A percentile compares a stretch with the other conserved stretches of the same genome.
Evolutionary conservation across 2,888 invertebrate genomes (phyloP).

Genomic region (Sinotaia quadrata): DNA sequence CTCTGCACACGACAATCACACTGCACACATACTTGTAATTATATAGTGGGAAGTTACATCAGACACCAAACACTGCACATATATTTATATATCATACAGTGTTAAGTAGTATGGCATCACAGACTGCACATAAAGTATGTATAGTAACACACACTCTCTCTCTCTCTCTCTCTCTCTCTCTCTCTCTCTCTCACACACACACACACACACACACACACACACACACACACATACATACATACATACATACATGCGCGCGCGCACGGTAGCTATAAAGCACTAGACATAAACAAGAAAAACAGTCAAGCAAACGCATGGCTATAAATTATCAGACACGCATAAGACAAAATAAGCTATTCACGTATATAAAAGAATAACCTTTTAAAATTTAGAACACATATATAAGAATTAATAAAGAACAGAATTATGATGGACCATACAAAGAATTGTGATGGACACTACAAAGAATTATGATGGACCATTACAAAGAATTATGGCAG

Average conservation of each 20-base stretch:
- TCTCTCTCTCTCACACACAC: not conserved
- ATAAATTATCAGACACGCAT: not conserved
- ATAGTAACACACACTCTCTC: no score
- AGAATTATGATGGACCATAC: not conserved
- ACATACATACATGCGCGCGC: not conserved
- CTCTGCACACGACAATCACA: no score
- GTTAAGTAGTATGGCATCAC: no score
- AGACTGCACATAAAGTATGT: no score
- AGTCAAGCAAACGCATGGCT: not conserved
- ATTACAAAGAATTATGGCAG: no score
- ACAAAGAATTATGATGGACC: no score
- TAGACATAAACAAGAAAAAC: not conserved
- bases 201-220: constrained; percentile 7
- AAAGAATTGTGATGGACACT: no score
- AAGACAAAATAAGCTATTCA: not conserved
- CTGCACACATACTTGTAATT: no score
- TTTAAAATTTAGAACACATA: not conserved
- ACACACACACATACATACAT: constrained; percentile 18
- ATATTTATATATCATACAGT: no score
- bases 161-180: no score
- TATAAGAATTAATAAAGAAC: not conserved
- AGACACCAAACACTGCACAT: no score
- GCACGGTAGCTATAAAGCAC: not conserved
- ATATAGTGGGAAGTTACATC: no score
- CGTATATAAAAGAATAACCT: not conserved